Conservation (phyloP, 1,140 invertebrate species). For the Calosoma granatense region DNA sequence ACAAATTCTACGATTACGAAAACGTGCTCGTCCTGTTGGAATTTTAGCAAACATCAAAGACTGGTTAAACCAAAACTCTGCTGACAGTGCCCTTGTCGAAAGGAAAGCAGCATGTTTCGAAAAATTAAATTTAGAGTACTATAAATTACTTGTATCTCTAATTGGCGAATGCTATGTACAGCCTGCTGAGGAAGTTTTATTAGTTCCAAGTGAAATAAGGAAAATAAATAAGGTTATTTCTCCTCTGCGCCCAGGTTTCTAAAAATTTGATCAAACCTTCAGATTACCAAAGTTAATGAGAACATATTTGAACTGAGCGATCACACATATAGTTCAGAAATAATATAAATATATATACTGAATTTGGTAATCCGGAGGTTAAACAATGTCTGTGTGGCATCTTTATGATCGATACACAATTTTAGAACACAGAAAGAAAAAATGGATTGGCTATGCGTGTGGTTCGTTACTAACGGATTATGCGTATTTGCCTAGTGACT, state of each 20-base stretch:
- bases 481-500: neutral
- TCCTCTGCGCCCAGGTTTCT: neutral
- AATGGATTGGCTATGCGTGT: neutral
- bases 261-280: no score
- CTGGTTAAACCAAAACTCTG: neutral
- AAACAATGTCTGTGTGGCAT: no score
- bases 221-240: neutral
- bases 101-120: neutral
- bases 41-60: neutral
- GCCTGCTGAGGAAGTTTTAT: neutral
- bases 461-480: constrained; percentile 2
- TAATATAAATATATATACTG: no score
- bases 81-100: neutral
- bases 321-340: no score
- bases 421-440: neutral
- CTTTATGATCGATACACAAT: neutral
- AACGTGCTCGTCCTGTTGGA: neutral
- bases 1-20: neutral
- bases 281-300: no score
- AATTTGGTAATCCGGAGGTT: no score
- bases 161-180: neutral
- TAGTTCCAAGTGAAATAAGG: neutral
- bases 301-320: no score
- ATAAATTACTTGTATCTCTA: neutral
- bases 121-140: neutral